Conservation (phyloP, 64 coral and sea anemone species). For the Montipora cactus region DNA sequence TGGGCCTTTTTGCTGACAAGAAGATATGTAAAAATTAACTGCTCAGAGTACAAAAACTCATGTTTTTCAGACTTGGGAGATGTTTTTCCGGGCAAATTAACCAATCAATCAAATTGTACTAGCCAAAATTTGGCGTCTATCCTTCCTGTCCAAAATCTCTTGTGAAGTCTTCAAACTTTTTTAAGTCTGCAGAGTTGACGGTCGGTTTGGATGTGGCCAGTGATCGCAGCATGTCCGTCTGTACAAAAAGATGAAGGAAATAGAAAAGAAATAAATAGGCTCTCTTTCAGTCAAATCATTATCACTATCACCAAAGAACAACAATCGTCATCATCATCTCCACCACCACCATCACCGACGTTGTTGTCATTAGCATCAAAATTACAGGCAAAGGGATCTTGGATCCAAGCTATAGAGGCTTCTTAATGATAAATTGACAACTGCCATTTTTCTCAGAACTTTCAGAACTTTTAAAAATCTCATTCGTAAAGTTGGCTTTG, state of each 20-base stretch:
- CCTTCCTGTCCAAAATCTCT: constrained; percentile 98
- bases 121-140: not conserved
- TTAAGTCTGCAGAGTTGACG: constrained; percentile 93
- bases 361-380: too few relatives aligned
- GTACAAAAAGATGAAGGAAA: not conserved
- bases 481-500: too few relatives aligned
- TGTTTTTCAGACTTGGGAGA: not conserved
- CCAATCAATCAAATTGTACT: not conserved
- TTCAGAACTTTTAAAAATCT: too few relatives aligned
- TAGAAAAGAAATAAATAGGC: not conserved
- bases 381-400: too few relatives aligned
- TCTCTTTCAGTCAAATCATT: too few relatives aligned
- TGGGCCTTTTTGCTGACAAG: not conserved
- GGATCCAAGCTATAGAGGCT: too few relatives aligned
- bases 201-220: constrained; percentile 96
- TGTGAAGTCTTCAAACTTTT: constrained; percentile 99
- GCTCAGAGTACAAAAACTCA: too few relatives aligned
- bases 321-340: too few relatives aligned
- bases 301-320: too few relatives aligned
- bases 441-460: too few relatives aligned
- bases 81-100: not conserved
- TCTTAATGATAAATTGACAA: too few relatives aligned
- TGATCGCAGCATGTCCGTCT: constrained; percentile 97
- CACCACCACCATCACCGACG: too few relatives aligned
- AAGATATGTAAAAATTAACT: not conserved